These are phyloP conservation scores for Eristalis tenax DNA, from an alignment of 2,888 invertebrate species.

Conservation along the genomic window DNA sequence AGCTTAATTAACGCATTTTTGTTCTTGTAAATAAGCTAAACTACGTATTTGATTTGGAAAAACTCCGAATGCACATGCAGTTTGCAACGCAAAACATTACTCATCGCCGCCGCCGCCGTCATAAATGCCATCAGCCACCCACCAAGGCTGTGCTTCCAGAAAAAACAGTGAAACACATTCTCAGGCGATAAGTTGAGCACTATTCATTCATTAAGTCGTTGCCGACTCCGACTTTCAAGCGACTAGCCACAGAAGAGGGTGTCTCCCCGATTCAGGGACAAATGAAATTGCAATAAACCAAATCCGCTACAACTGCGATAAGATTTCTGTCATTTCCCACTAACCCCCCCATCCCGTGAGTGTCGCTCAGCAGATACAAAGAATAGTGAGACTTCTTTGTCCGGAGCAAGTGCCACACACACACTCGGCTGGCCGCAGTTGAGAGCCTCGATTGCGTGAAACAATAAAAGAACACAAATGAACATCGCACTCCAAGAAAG, in stretches of 20 bases:
- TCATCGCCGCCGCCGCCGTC: not conserved
- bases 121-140: not conserved
- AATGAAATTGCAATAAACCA: slow-evolving; percentile 2
- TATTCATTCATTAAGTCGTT: not conserved
- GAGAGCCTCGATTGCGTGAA: too few species aligned
- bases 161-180: not conserved
- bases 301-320: not conserved
- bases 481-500: not conserved
- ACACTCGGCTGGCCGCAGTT: too few species aligned
- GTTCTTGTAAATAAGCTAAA: slow-evolving; percentile 4
- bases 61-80: not conserved
- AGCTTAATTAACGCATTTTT: slow-evolving; percentile 70
- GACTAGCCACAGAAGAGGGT: not conserved
- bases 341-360: too few species aligned
- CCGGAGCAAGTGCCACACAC: too few species aligned
- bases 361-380: not conserved
- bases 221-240: not conserved
- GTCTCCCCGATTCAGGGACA: not conserved
- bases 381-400: not conserved
- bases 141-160: not conserved
- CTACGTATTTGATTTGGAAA: not conserved
- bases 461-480: too few species aligned
- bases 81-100: not conserved
- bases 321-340: not conserved
- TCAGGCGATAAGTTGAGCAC: not conserved